These are phyloP conservation scores for Podarcis cretensis DNA, from an alignment of 2,113 vertebrate species.

Conservation along the genomic window DNA sequence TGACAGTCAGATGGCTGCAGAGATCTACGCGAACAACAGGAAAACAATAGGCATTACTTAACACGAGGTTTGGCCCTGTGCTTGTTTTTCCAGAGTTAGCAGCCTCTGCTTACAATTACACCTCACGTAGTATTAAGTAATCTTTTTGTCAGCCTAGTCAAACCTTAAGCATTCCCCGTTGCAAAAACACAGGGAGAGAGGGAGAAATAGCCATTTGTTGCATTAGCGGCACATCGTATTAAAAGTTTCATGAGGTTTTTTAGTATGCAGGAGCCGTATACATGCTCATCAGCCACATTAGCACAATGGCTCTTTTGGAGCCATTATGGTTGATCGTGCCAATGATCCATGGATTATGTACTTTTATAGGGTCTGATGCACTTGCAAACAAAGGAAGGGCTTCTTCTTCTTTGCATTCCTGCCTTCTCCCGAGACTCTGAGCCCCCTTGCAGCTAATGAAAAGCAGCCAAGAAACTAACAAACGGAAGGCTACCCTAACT, in stretches of 20 bases:
- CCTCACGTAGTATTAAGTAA: conserved; percentile 57
- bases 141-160: conserved; percentile 42
- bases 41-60: background rate
- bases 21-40: background rate
- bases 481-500: background rate
- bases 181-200: conserved; percentile 22
- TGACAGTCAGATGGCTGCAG: background rate
- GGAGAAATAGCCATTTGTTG: background rate
- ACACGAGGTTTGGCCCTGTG: background rate
- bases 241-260: conserved; percentile 69
- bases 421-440: conserved; percentile 57
- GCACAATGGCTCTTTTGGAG: conserved; percentile 75
- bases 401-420: conserved; percentile 66
- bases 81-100: too few species aligned
- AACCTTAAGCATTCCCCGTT: conserved; percentile 33
- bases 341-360: conserved; percentile 75
- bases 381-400: conserved; percentile 69
- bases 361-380: conserved; percentile 73
- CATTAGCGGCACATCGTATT: conserved; percentile 56
- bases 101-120: conserved; percentile 9
- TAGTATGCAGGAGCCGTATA: conserved; percentile 66
- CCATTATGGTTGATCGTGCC: conserved; percentile 66
- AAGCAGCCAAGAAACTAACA: conserved; percentile 38
- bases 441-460: conserved; percentile 35
- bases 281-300: conserved; percentile 70